phyloP scores from a whole-genome alignment of 2,888 invertebrate genomes.

The Rhamnusium bicolor region DNA sequence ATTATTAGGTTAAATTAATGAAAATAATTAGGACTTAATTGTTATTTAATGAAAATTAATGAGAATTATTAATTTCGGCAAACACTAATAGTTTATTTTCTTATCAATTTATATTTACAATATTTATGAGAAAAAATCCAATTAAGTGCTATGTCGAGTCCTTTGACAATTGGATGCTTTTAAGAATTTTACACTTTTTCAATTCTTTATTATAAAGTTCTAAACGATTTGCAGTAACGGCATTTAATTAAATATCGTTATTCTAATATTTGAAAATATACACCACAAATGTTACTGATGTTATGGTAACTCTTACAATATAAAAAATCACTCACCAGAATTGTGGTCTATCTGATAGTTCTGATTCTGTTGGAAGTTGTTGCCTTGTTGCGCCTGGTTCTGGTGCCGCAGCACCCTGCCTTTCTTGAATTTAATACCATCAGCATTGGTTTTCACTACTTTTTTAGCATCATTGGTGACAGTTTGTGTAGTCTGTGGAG shows the following conservation, averaged over 20 bases:
- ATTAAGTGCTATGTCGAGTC: too few relatives aligned
- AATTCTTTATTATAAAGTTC: too few relatives aligned
- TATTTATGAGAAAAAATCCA: too few relatives aligned
- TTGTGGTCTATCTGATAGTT: conserved; percentile 73
- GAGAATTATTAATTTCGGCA: too few relatives aligned
- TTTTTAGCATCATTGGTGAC: conserved; percentile 62
- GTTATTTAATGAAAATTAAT: too few relatives aligned
- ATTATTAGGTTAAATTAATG: not conserved
- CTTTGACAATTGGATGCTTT: too few relatives aligned
- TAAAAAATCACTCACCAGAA: conserved; percentile 65
- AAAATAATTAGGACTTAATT: not conserved
- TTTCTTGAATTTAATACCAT: conserved; percentile 69
- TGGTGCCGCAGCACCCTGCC: conserved; percentile 69
- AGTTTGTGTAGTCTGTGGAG: conserved; percentile 69
- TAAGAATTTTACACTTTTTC: too few relatives aligned
- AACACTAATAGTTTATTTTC: too few relatives aligned
- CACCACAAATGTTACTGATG: not conserved
- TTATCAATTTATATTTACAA: too few relatives aligned
- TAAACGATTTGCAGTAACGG: too few relatives aligned
- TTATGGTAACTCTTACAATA: not conserved
- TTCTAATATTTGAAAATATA: not conserved
- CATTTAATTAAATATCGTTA: too few relatives aligned
- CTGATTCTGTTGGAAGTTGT: conserved; percentile 70
- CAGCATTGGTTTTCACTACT: conserved; percentile 54
- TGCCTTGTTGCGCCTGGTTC: conserved; percentile 67